These are phyloP conservation scores for Euzophera pinguis DNA, from an alignment of 2,888 invertebrate genomes.

Conservation along the genomic window DNA sequence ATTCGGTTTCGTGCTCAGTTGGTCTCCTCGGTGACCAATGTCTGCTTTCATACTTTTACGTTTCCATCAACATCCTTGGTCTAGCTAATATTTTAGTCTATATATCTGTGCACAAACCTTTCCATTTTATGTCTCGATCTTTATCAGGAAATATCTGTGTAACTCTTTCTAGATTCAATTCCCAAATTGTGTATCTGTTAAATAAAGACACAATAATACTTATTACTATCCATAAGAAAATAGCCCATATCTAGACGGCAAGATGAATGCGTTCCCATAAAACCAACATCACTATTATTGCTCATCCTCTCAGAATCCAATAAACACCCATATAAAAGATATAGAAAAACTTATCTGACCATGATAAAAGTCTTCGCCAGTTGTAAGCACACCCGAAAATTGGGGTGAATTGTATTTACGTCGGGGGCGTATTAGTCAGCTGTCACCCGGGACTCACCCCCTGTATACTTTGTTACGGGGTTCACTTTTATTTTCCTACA, in stretches of 20 bases:
- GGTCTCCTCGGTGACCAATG: no score
- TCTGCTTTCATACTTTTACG: no score
- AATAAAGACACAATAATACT: no score
- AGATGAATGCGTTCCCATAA: constrained; percentile 4
- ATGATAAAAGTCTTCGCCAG: constrained; percentile 13
- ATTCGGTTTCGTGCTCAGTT: no score
- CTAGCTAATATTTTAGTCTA: no score
- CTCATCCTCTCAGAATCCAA: neutral
- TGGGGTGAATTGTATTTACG: constrained; percentile 17
- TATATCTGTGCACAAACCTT: no score
- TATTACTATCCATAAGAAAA: neutral
- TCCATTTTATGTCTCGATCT: no score
- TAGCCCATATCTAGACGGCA: neutral
- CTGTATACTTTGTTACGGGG: constrained; percentile 7
- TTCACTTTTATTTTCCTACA: constrained; percentile 14
- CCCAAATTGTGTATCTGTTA: no score
- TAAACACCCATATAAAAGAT: constrained; percentile 6
- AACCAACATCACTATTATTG: constrained; percentile 6
- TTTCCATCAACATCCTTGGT: no score
- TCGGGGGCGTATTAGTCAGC: constrained; percentile 24
- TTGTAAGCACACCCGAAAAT: constrained; percentile 14
- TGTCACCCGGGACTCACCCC: constrained; percentile 24
- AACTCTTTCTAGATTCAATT: no score
- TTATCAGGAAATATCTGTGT: no score
- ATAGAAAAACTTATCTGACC: constrained; percentile 14